Base-by-base conservation (phyloP, 2,888 invertebrate species). In the Xestia sexstrigata region DNA sequence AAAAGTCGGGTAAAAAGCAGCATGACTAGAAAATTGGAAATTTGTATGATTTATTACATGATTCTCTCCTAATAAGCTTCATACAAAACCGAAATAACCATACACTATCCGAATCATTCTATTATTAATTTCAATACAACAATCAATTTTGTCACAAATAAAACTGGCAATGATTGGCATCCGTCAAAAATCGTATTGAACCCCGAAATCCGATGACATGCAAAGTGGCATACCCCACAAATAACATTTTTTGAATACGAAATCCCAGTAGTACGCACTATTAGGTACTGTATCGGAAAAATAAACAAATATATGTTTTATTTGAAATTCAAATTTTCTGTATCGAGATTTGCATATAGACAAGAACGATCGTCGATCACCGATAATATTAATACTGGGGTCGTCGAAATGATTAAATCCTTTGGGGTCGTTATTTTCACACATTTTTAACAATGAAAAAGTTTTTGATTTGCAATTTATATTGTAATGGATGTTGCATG, bases 291-390 rank as follows among this genome's bases (percentile, higher is more conserved):
- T 93, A 93, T 93, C 92, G 93, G 93, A 93, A 95, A 95, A 94
- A 95, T 93, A 93, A 93, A 93, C 94, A 95, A 95, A 94, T 81
- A 89, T 89, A 92, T 87, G 84, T 90, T 90, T 89, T 90, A 95
- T 96, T 96, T 96, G 94, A 93, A 95, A 94, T 95, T 95, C 95
- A 95, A 95, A 96, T 96, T 92, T 92, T 89, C 52, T 89, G 90
- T 92, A 93, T 91, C 86, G 75, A 78, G 82, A 96, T 96, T 96
- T 95, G 94, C 96, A 96, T 96, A 95, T 95, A 96, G 94, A 96
- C 94, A 94, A 95, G 93, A 88, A 83, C 91, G 88, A 93, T 94
- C 92, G 95, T 94, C 93, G 93, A 95, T 95, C 94, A 95, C 83
- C 82, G 88, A 91, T 93, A 86, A 94, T 95, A 93, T 93, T 93